Percentiles rank a stretch among this genome's conserved stretches.
Evolutionary conservation across 2,888 invertebrate genomes (phyloP).

Genomic region (Eilema caniola): DNA sequence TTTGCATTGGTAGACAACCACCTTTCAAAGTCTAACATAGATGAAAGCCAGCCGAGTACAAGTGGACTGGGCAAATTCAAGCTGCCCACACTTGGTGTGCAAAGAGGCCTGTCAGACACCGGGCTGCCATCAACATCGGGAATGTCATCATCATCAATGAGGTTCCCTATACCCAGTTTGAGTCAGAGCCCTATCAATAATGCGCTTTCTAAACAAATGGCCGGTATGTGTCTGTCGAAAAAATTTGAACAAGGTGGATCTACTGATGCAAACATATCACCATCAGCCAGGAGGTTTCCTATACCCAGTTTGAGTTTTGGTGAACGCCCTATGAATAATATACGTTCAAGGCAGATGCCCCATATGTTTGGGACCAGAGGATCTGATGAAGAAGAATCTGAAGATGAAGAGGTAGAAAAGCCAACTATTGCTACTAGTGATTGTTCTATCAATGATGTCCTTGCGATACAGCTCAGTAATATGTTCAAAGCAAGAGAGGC

Average conservation of each 20-base stretch:
- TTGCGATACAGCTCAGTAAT: conserved; percentile 73
- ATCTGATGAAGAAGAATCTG: neutral
- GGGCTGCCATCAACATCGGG: conserved; percentile 44
- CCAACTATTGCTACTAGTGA: conserved; percentile 40
- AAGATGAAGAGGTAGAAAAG: neutral
- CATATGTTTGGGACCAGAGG: neutral
- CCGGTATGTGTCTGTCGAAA: neutral
- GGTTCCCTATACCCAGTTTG: conserved; percentile 63
- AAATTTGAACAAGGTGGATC: neutral
- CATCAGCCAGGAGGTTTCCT: conserved; percentile 55
- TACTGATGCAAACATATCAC: conserved; percentile 23
- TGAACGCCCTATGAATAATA: conserved; percentile 12
- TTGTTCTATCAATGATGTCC: conserved; percentile 55
- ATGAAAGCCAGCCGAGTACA: conserved; percentile 47
- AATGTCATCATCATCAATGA: conserved; percentile 47
- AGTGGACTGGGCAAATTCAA: conserved; percentile 24
- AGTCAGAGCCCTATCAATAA: conserved; percentile 14
- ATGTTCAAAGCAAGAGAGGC: conserved; percentile 77
- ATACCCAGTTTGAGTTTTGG: conserved; percentile 59
- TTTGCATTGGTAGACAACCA: conserved; percentile 76
- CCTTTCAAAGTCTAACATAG: conserved; percentile 69
- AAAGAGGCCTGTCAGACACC: conserved; percentile 59
- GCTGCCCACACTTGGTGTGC: conserved; percentile 32
- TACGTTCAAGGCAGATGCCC: conserved; percentile 33
- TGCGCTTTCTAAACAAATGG: conserved; percentile 33